These are phyloP conservation scores for Falco naumanni DNA, from an alignment of 2,797 vertebrate species.

Conservation along the genomic window DNA sequence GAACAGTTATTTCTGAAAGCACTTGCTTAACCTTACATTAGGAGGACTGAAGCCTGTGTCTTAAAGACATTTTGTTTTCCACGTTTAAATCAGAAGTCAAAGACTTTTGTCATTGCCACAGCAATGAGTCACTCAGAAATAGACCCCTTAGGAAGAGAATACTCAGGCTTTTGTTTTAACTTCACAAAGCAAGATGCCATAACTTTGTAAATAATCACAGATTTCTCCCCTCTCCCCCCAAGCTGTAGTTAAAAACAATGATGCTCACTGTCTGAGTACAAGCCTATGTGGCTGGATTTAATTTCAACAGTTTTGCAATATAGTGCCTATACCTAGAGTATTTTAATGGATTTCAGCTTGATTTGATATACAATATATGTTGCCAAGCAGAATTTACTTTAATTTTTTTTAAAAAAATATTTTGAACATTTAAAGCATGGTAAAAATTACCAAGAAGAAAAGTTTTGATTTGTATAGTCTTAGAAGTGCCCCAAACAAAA, in stretches of 20 bases:
- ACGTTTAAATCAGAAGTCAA: constrained; percentile 27
- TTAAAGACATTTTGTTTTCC: constrained; percentile 34
- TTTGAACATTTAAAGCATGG: not conserved
- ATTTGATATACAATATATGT: not conserved
- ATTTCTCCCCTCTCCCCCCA: not conserved
- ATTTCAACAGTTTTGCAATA: not conserved
- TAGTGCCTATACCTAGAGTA: not conserved
- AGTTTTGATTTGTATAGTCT: not conserved
- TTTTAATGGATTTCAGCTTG: not conserved
- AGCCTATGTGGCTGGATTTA: not conserved
- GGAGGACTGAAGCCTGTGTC: not conserved
- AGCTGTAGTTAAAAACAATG: constrained; percentile 22
- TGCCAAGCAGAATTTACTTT: not conserved
- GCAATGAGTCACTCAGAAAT: constrained; percentile 4
- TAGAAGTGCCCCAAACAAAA: not conserved
- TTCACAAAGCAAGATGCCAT: constrained; percentile 11
- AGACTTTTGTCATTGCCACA: constrained; percentile 13
- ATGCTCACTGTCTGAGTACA: not conserved
- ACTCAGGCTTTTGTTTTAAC: constrained; percentile 33
- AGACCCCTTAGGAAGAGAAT: constrained; percentile 16
- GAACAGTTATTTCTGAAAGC: not conserved
- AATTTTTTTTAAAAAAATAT: not conserved
- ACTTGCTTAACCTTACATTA: constrained; percentile 11
- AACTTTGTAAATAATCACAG: constrained; percentile 37
- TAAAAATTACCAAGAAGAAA: not conserved